A percentile compares a stretch with the other conserved stretches of the same genome.
Evolutionary conservation across 2,888 invertebrate genomes (phyloP).

Genomic region (Leptinotarsa tumamoca): DNA sequence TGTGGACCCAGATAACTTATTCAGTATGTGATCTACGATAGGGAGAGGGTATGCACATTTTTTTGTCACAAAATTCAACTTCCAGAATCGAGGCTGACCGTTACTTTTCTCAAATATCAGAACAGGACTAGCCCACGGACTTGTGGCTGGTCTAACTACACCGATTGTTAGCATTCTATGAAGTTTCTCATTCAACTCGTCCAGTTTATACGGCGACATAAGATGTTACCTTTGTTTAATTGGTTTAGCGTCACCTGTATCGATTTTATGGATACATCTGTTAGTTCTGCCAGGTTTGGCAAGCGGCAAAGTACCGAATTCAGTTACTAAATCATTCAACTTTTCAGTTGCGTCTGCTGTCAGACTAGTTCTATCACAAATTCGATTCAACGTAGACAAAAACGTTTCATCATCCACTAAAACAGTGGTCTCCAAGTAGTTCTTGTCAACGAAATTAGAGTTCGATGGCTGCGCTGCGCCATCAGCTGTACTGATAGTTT

Average conservation of each 20-base stretch:
- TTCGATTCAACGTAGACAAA: not conserved
- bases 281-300: not conserved
- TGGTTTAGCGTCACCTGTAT: not conserved
- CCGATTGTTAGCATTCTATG: not conserved
- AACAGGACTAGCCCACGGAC: too few relatives aligned
- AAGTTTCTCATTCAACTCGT: slow-evolving; percentile 18
- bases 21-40: not conserved
- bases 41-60: too few relatives aligned
- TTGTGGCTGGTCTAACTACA: too few relatives aligned
- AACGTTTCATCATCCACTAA: not conserved
- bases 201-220: not conserved
- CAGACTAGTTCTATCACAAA: not conserved
- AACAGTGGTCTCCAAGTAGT: not conserved
- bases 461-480: not conserved
- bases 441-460: not conserved
- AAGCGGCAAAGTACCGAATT: not conserved
- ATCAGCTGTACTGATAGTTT: not conserved
- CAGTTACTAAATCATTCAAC: not conserved
- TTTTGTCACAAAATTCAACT: too few relatives aligned
- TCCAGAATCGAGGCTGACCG: too few relatives aligned
- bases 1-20: slow-evolving; percentile 1
- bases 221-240: not conserved
- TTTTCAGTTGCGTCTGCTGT: not conserved
- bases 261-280: not conserved
- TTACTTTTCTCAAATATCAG: too few relatives aligned